phyloP scores from a whole-genome alignment of 2,888 invertebrate species.

The Amphipyra tragopoginis region DNA sequence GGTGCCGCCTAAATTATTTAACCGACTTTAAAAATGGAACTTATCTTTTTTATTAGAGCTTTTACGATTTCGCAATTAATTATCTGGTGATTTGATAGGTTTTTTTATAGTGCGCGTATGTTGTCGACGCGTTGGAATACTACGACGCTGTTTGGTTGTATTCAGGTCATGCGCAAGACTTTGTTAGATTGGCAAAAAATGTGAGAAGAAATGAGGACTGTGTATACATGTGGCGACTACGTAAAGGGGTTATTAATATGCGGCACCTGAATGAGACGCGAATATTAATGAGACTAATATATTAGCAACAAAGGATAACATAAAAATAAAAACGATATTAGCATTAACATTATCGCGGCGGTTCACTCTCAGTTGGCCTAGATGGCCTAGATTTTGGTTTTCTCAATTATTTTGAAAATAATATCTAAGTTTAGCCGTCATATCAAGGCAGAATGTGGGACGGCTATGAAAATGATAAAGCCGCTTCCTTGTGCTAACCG shows the following conservation, averaged over 20 bases:
- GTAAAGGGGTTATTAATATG: constrained; percentile 49
- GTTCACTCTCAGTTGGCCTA: constrained; percentile 59
- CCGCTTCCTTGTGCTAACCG: constrained; percentile 37
- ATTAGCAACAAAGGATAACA: constrained; percentile 53
- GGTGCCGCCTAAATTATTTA: constrained; percentile 46
- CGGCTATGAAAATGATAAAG: constrained; percentile 43
- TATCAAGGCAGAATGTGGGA: constrained; percentile 51
- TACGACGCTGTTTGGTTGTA: constrained; percentile 34
- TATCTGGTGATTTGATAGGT: constrained; percentile 50
- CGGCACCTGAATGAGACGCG: constrained; percentile 36
- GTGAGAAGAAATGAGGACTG: constrained; percentile 44
- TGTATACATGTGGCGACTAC: constrained; percentile 26
- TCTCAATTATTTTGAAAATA: constrained; percentile 59
- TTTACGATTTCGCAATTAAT: constrained; percentile 54
- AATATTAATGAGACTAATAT: constrained; percentile 39
- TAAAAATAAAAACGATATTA: constrained; percentile 38
- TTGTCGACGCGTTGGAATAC: constrained; percentile 16
- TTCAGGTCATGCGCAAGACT: constrained; percentile 51
- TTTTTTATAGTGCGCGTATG: constrained; percentile 42
- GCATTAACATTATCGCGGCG: constrained; percentile 43
- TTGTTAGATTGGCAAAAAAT: constrained; percentile 49
- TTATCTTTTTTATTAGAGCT: constrained; percentile 51
- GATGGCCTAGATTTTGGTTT: constrained; percentile 61
- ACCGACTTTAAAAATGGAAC: constrained; percentile 49
- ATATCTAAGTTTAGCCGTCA: constrained; percentile 58